A percentile compares a stretch with the other conserved stretches of the same genome.
phyloP scores from a whole-genome alignment of 2,113 vertebrate genomes.

The Calyptomena viridis region DNA sequence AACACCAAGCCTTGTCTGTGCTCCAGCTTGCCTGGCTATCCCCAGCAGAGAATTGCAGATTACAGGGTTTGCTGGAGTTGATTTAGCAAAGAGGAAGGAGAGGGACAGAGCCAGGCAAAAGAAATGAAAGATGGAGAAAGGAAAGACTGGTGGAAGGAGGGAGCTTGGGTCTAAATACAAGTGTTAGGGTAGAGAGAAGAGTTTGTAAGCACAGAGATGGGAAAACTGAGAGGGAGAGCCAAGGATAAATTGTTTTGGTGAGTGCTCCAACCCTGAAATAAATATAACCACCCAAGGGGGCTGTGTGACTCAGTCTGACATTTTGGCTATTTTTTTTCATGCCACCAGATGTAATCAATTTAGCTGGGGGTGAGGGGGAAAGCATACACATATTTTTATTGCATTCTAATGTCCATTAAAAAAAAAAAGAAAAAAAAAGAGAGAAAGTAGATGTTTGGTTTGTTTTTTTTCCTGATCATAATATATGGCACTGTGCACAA shows the following conservation, averaged over 20 bases:
- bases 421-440: background rate
- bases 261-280: conserved; percentile 61
- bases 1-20: background rate
- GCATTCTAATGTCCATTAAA: background rate
- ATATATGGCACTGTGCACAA: background rate
- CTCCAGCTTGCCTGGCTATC: background rate
- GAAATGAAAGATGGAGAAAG: background rate
- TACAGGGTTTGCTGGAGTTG: background rate
- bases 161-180: background rate
- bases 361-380: background rate
- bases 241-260: conserved; percentile 65
- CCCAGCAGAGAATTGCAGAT: background rate
- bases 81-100: background rate
- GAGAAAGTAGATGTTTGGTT: background rate
- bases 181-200: background rate
- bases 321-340: conserved; percentile 59
- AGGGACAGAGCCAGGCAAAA: background rate
- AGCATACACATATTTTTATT: conserved; percentile 39
- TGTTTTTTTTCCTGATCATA: background rate
- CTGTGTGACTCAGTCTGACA: conserved; percentile 65
- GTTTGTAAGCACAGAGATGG: conserved; percentile 11
- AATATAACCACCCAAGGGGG: conserved; percentile 66
- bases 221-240: conserved; percentile 39
- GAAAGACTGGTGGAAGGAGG: background rate
- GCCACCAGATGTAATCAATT: conserved; percentile 67